These are phyloP conservation scores for Tolmerus cingulatus DNA, from an alignment of 2,888 invertebrate species.

Conservation along the genomic window DNA sequence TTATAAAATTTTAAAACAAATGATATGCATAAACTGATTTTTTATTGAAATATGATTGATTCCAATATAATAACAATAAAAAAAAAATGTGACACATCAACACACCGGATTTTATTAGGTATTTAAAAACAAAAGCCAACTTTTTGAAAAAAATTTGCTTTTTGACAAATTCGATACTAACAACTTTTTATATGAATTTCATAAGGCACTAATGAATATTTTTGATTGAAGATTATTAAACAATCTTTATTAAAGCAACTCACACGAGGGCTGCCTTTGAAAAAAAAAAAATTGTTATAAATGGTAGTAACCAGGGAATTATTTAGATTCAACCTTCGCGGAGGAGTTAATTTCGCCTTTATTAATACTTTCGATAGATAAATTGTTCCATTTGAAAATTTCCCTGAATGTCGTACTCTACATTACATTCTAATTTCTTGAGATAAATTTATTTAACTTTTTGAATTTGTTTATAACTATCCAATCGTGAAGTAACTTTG, in stretches of 20 bases:
- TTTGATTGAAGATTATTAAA: no score
- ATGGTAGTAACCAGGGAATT: no score
- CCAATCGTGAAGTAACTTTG: not conserved
- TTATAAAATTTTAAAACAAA: not conserved
- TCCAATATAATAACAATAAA: not conserved
- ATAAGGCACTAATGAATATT: no score
- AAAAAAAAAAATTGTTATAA: no score
- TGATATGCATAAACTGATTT: not conserved
- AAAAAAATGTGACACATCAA: not conserved
- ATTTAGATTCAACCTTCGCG: no score
- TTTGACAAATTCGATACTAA: not conserved
- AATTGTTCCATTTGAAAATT: no score
- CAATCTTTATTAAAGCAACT: no score
- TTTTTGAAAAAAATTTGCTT: not conserved
- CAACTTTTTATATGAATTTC: not conserved
- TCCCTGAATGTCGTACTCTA: no score
- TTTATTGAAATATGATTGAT: not conserved
- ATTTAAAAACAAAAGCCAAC: not conserved
- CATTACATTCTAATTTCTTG: no score
- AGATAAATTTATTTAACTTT: not conserved
- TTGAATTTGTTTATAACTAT: not conserved
- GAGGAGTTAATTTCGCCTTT: no score
- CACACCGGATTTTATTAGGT: not conserved
- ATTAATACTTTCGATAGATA: no score
- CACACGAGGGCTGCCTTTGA: no score